These are phyloP conservation scores for Brenthis hecate DNA, from an alignment of 2,888 invertebrate species.

Conservation along the genomic window DNA sequence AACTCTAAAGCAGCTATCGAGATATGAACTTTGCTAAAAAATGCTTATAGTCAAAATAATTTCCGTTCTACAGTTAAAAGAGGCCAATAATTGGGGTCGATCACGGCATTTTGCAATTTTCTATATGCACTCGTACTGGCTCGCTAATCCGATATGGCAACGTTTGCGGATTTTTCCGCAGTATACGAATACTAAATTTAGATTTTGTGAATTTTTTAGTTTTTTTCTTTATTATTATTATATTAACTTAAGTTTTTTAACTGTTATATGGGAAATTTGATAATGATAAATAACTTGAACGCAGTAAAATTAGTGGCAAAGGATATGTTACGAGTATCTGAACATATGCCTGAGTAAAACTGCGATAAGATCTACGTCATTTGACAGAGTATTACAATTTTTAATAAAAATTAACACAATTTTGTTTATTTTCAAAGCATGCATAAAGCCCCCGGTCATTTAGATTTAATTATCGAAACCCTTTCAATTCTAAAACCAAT, in stretches of 20 bases:
- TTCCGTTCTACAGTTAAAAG: slow-evolving; percentile 26
- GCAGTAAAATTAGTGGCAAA: too few relatives aligned
- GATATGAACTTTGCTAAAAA: slow-evolving; percentile 5
- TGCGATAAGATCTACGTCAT: too few relatives aligned
- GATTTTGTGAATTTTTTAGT: too few relatives aligned
- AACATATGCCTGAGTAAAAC: too few relatives aligned
- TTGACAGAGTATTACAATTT: too few relatives aligned
- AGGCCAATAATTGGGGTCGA: slow-evolving; percentile 44
- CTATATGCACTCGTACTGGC: slow-evolving; percentile 36
- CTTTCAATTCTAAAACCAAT: slow-evolving; percentile 20
- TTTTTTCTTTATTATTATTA: too few relatives aligned
- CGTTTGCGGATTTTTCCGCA: neutral
- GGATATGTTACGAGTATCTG: too few relatives aligned
- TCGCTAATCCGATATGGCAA: slow-evolving; percentile 28
- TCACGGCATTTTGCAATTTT: slow-evolving; percentile 50
- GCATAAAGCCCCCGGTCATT: neutral
- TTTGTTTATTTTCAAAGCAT: neutral
- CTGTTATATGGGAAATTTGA: too few relatives aligned
- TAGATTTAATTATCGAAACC: slow-evolving; percentile 16
- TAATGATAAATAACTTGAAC: too few relatives aligned
- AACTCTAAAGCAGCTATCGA: neutral
- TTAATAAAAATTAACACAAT: neutral
- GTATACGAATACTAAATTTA: too few relatives aligned
- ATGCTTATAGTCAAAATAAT: slow-evolving; percentile 22
- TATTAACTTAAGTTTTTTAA: too few relatives aligned